These are phyloP conservation scores for Lordiphosa mommai DNA, from an alignment of 1,140 invertebrate species.

Conservation along the genomic window DNA sequence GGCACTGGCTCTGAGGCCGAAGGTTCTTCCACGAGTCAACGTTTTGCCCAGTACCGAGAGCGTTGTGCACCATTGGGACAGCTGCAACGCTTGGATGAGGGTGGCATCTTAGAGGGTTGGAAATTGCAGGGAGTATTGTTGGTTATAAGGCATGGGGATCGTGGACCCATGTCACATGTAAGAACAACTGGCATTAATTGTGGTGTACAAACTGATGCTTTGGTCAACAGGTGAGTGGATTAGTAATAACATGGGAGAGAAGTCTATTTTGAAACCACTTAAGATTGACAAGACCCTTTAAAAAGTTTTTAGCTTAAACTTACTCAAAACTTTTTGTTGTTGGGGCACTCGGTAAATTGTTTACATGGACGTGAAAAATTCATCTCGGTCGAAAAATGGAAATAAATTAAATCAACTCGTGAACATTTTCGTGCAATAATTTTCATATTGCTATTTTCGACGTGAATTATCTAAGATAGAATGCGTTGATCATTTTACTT, in stretches of 20 bases:
- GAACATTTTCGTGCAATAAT: too few relatives aligned
- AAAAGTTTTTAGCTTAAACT: too few relatives aligned
- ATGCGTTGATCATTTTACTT: too few relatives aligned
- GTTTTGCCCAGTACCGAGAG: constrained; percentile 53
- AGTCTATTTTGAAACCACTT: too few relatives aligned
- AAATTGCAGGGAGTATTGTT: constrained; percentile 89
- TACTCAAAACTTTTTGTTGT: constrained; percentile 39
- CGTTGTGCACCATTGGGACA: constrained; percentile 85
- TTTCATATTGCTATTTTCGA: too few relatives aligned
- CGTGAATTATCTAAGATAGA: too few relatives aligned
- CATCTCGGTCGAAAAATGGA: too few relatives aligned
- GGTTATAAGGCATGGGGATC: constrained; percentile 92
- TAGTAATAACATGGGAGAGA: too few relatives aligned
- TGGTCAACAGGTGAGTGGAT: constrained; percentile 80
- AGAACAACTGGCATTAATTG: constrained; percentile 89
- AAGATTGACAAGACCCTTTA: too few relatives aligned
- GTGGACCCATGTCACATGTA: constrained; percentile 90
- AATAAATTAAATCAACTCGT: too few relatives aligned
- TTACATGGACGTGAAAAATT: too few relatives aligned
- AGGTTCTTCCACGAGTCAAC: constrained; percentile 43
- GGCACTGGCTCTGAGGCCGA: constrained; percentile 25
- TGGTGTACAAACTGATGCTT: constrained; percentile 81
- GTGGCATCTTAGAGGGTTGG: constrained; percentile 83
- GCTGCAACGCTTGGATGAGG: constrained; percentile 85
- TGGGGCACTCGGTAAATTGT: too few relatives aligned